Evolutionary conservation across 2,888 invertebrate species (phyloP), one percentile per base, ranked within the genome.

Genomic region (Agriopis leucophaearia): DNA sequence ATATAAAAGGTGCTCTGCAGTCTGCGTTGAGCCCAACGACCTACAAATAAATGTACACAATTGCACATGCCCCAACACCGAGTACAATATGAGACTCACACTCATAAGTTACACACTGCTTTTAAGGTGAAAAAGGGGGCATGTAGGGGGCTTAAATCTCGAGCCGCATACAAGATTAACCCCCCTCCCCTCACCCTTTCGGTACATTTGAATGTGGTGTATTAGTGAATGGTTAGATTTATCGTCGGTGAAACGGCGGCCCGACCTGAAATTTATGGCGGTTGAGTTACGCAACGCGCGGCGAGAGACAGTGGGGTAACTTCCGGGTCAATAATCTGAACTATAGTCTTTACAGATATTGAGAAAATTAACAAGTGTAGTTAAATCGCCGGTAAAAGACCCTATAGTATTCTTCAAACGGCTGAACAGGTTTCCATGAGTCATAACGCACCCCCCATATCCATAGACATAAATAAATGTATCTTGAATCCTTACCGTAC

Each of bases 171-270:
- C 74, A 61, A 74, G 74, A 77, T 74, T 75, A 73, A 72, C 71
- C 73, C 71, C 72, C 47, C 68, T 42, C 69, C 70, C 71, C 68
- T 66, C 67, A 69, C 69, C 72, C 73, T 66, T 69, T 65, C 79
- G 87, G 83, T 86, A 87, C 87, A 89, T 91, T 91, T 91, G 90
- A 91, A 91, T 91, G 88, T 83, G 88, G 87, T 87, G 87, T 89
- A 90, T 89, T 91, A 89, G 88, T 87, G 88, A 90, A 89, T 86
- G 88, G 86, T 79, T 78, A 88, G 91, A 91, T 92, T 90, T 92
- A 92, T 90, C 79, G 85, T 78, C 76, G 80, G 71, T 75, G 82
- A 80, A 83, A 86, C 83, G 87, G 81, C 84, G 84, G 86, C 73
- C 81, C 83, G 81, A 82, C 83, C 75, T 64, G 76, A 84, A 86